A percentile compares a stretch with the other conserved stretches of the same genome.
These are phyloP conservation scores for Hyalella azteca DNA, from an alignment of 2,888 invertebrate genomes.

Conservation along the genomic window DNA sequence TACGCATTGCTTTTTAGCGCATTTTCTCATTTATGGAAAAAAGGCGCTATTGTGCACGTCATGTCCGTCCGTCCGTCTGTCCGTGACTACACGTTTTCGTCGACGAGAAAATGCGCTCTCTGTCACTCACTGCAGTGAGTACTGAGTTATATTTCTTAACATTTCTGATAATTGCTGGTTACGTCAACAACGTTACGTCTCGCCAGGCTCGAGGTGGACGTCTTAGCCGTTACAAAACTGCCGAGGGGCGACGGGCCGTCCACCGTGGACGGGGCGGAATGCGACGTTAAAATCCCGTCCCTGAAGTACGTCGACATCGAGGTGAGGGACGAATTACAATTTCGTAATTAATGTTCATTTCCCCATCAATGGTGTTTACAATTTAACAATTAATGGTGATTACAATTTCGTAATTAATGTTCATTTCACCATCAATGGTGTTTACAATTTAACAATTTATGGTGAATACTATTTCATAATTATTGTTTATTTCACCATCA, in stretches of 20 bases:
- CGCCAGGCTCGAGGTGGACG: constrained; percentile 14
- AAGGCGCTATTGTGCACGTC: too few relatives aligned
- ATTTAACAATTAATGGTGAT: too few relatives aligned
- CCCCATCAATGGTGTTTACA: too few relatives aligned
- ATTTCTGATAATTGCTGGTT: too few relatives aligned
- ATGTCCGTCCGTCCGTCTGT: not conserved
- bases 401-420: too few relatives aligned
- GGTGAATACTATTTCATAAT: too few relatives aligned
- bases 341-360: too few relatives aligned
- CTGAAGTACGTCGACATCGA: constrained; percentile 31
- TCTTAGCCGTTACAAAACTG: constrained; percentile 7
- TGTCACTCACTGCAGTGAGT: not conserved
- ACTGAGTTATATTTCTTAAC: too few relatives aligned
- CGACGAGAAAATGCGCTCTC: not conserved
- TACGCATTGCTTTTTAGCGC: too few relatives aligned
- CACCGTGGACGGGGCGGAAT: not conserved
- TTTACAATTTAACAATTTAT: too few relatives aligned
- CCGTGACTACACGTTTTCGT: not conserved
- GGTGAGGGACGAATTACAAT: not conserved
- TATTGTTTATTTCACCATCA: not conserved
- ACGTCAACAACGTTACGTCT: not conserved
- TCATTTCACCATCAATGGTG: too few relatives aligned
- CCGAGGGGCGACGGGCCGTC: not conserved
- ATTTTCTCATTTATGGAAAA: too few relatives aligned
- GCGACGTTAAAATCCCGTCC: not conserved